Evolutionary conservation across 2,888 invertebrate species (phyloP).

Genomic region (Timema podura): DNA sequence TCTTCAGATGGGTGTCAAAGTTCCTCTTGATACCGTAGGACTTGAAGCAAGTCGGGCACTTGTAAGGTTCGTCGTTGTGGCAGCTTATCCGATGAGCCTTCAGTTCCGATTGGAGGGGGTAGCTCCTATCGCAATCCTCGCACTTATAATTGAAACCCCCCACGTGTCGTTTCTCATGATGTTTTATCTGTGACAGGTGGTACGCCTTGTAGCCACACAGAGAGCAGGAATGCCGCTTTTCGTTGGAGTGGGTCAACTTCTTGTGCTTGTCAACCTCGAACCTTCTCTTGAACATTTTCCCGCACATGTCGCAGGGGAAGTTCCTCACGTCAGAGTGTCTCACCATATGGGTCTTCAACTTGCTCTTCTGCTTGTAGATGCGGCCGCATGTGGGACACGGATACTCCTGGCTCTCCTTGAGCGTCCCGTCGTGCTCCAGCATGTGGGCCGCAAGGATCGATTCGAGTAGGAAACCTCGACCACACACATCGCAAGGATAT

Average conservation of each 20-base stretch:
- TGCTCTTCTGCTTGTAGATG: neutral
- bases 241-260: constrained; percentile 31
- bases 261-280: constrained; percentile 20
- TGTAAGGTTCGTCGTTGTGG: constrained; percentile 51
- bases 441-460: too few species aligned
- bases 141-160: constrained; percentile 54
- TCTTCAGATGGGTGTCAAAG: constrained; percentile 39
- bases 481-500: too few species aligned
- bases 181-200: constrained; percentile 45
- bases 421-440: neutral
- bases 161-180: constrained; percentile 54
- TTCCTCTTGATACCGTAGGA: constrained; percentile 11
- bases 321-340: constrained; percentile 17
- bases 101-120: constrained; percentile 50
- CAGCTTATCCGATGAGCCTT: constrained; percentile 56
- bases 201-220: constrained; percentile 46
- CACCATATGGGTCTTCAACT: neutral
- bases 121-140: constrained; percentile 52
- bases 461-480: too few species aligned
- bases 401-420: neutral
- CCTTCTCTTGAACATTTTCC: constrained; percentile 37
- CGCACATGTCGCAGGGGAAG: constrained; percentile 32
- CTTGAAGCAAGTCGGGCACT: constrained; percentile 50
- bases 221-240: constrained; percentile 38
- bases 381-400: neutral